Evolutionary conservation across 2,888 invertebrate genomes (phyloP), one percentile per base, ranked within the genome.

Genomic region (Penaeus monodon): DNA sequence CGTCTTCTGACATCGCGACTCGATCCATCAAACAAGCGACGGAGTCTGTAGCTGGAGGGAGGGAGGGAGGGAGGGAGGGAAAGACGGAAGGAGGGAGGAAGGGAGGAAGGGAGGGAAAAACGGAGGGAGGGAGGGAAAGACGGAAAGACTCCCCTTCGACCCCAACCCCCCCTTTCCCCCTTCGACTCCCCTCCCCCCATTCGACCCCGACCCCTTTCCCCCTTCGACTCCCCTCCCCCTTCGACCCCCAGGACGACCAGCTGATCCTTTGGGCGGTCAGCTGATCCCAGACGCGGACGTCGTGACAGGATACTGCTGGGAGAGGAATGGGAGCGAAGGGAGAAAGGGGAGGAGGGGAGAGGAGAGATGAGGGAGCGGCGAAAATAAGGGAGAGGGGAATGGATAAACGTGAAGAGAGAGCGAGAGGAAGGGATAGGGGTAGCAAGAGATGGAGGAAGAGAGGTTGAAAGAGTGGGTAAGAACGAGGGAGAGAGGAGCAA

Each of bases 221-320:
- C 49, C 14, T 49, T 8, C 49, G 49, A 49, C 49, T 12, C 49
- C 49, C 57, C 14, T 1, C 57, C 14, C 57, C 17, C 17, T 14
- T 20, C 17, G 57, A 57, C 17, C 57, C 79, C 64, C 70, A 63
- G 64, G 79, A 64, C 73, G 65, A 29, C n/a, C 57, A 33, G 49
- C 78, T 80, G 79, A 79, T 79, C 81, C 73, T 49, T 10, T 73
- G 81, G 68, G 68, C 29, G 68, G 81, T 81, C 86, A 77, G 86
- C 76, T 74, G 81, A 86, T 86, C 81, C 81, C 81, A 80, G 73
- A 29, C 80, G 85, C 79, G 79, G 73, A 65, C 33, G 29, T 76
- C 83, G 64, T 38, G 76, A 65, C 83, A 27, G 44, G 57, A 20
- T 57, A 14, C 57, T 57, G 57, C 57, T 57, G 57, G 57, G 57